These are phyloP conservation scores for Halcyon malimbica DNA, from an alignment of 2,113 vertebrate species.

Conservation along the genomic window DNA sequence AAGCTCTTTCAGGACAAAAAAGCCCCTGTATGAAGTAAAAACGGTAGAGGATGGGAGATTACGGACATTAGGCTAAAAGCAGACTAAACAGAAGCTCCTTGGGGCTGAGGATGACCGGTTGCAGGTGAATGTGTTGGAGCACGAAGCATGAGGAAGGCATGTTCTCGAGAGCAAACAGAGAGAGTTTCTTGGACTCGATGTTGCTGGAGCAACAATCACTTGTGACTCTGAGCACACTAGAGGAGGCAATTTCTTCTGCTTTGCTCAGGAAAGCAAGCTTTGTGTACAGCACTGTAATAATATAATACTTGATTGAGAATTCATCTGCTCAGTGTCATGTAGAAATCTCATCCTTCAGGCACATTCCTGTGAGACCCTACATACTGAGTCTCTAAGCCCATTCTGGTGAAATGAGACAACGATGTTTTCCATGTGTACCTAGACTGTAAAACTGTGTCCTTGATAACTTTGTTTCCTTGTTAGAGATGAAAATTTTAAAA, in stretches of 20 bases:
- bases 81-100: background rate
- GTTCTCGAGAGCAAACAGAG: background rate
- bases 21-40: background rate
- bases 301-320: background rate
- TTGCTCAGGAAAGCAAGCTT: background rate
- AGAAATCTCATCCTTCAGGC: background rate
- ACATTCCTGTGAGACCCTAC: background rate
- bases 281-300: background rate
- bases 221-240: background rate
- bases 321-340: background rate
- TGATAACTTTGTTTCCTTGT: background rate
- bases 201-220: background rate
- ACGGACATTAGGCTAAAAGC: background rate
- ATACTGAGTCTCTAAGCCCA: fast-evolving
- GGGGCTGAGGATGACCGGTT: background rate
- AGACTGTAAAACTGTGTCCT: background rate
- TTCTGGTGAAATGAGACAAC: background rate
- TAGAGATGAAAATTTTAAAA: background rate
- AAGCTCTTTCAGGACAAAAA: background rate
- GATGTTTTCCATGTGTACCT: background rate
- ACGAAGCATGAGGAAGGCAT: background rate
- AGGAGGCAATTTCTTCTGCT: background rate
- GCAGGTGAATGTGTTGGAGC: background rate
- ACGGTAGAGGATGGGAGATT: background rate
- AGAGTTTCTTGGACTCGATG: background rate